A percentile compares a stretch with the other conserved stretches of the same genome.
Evolutionary conservation across 2,797 vertebrate genomes (phyloP).

Genomic region (Apogon talboti): DNA sequence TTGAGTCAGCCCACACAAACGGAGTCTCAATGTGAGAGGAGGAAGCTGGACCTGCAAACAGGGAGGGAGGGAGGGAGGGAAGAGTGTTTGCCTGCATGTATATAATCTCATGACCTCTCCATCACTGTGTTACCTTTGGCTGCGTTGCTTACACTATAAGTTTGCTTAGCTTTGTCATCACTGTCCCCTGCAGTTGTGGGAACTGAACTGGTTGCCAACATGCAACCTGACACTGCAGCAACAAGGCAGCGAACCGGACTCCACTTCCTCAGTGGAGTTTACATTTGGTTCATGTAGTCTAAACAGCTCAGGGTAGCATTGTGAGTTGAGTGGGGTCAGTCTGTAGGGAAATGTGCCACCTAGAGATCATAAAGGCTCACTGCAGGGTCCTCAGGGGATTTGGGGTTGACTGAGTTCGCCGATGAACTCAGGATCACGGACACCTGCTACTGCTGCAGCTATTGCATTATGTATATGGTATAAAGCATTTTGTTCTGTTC

Average conservation of each 20-base stretch:
- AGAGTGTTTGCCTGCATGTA: slow-evolving; percentile 55
- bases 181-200: slow-evolving; percentile 73
- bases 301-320: slow-evolving; percentile 35
- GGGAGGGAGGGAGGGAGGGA: slow-evolving; percentile 22
- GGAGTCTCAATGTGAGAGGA: slow-evolving; percentile 59
- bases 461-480: slow-evolving; percentile 40
- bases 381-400: slow-evolving; percentile 63
- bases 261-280: slow-evolving; percentile 54
- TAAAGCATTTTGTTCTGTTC: slow-evolving; percentile 39
- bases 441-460: slow-evolving; percentile 49
- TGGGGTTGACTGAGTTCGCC: slow-evolving; percentile 73
- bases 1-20: slow-evolving; percentile 82
- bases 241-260: slow-evolving; percentile 60
- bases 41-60: slow-evolving; percentile 49
- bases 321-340: slow-evolving; percentile 16
- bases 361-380: slow-evolving; percentile 56
- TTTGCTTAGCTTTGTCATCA: slow-evolving; percentile 75
- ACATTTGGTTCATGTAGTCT: slow-evolving; percentile 49
- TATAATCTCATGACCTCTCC: slow-evolving; percentile 65
- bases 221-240: slow-evolving; percentile 64
- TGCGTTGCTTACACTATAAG: slow-evolving; percentile 58
- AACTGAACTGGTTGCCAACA: slow-evolving; percentile 53
- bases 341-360: slow-evolving; percentile 66
- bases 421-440: slow-evolving; percentile 51
- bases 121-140: slow-evolving; percentile 71